Base-by-base conservation (phyloP, 2,888 invertebrate species). In the Onthophagus sagittarius region DNA sequence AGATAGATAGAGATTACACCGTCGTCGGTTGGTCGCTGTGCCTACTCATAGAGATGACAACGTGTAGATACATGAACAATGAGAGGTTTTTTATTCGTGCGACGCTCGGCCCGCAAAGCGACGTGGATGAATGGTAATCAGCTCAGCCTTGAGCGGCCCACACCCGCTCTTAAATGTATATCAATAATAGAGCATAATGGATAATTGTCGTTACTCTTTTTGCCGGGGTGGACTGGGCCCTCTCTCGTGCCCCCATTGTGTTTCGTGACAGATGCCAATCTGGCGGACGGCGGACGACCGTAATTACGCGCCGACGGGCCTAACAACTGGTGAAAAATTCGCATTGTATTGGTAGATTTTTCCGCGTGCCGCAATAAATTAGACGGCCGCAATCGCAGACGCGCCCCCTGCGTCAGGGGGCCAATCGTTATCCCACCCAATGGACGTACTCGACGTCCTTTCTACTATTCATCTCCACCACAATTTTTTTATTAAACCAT, bases 231-330 rank as follows among this genome's bases (percentile, higher is more conserved):
- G 64, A 31, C 39, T 23, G 6, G 71, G 15, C 67, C 64, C 62
- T 71, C 65, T 70, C 69, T 70, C 69, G 15, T 71, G 73, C 73
- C 69, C 74, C 70, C 79, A 74, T 78, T 80, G 80, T 79, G 80
- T 73, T 77, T 77, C 76, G 76, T 79, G 80, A 80, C 81, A 82
- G 80, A 82, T 81, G 80, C 80, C 80, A 81, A 80, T 81, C 81
- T 79, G 67, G 65, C 73, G 69, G 72, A 69, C 71, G 72, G 65
- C 71, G 67, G 31, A 67, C 67, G 31, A 23, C 67, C 31, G 32
- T 67, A 67, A 67, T 67, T 67, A 67, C 67, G 67, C 67, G 13
- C 15, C 31, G 39, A 23, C 67, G 67, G 67, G 23, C 67, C 31
- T 32, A 23, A 67, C 7, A 67, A 53, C 39, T 53, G 1, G 39